Base-by-base conservation (phyloP, 2,797 vertebrate genomes). In the Trachops cirrhosus region DNA sequence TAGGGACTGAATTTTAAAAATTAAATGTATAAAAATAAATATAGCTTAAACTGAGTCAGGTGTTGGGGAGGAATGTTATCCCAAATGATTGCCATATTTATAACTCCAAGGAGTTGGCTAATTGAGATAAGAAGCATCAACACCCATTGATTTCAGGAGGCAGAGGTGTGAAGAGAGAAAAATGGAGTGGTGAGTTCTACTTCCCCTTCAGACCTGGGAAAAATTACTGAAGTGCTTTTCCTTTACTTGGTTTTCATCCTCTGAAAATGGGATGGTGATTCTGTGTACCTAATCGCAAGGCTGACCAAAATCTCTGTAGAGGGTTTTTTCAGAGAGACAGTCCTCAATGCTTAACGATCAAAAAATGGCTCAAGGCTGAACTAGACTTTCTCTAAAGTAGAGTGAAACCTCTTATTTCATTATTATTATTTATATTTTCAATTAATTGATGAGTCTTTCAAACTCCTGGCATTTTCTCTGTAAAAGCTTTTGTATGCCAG, bases 341-440 rank as follows among this genome's bases (percentile, higher is more conserved):
- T 46, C 26, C 26, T 4, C 15, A 6, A 19, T 3, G 39, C 24
- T 91, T 75, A 92, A 74, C 57, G 77, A 87, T 62, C 6, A 24
- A 54, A 68, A 79, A 71, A 85, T 9, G 37, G 19, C 24, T 93
- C 52, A 59, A 50, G 34, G 34, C 41, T 89, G 75, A 94, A 86
- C 37, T 75, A 68, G 48, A 71, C 44, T 85, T 82, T 83, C 34
- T 90, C 92, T 79, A 80, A 89, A 46, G 44, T 44, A 89, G 32
- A 74, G 52, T 44, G 24, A 92, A 93, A 54, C 18, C 24, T 78
- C 59, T 85, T 85, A 67, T 96, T 93, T 92, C 26, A 80, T 78
- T 80, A 71, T 52, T 89, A 24, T 54, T 86, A 29, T 41, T 93
- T 95, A 39, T 84, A 62, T 64, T 97, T 96, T 91, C 88, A 83